Evolutionary conservation across 2,888 invertebrate species (phyloP), one percentile per base, ranked within the genome.

Genomic region (Lamellibrachia satsuma): DNA sequence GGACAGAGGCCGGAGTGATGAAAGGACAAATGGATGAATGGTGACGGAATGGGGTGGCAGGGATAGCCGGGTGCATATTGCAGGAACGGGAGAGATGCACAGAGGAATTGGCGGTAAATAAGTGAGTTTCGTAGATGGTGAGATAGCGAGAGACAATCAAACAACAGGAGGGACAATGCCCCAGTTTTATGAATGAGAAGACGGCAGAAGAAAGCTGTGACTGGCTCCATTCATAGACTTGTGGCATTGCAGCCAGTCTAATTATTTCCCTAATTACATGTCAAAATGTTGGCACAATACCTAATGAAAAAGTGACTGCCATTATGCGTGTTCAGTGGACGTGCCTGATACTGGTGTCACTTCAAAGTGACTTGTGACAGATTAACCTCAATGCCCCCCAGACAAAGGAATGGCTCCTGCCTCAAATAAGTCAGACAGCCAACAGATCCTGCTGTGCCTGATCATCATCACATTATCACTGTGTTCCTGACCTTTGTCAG

Each of bases 241-340:
- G 22, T 15, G 22, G 75, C 22, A 75, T 75, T n/a, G 15, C 75
- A 75, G 75, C 75, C 75, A 22, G 75, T 75, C 75, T 75, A 75
- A 75, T 75, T 75, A 75, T 75, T 22, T 75, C 75, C 75, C 75
- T 75, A 75, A 75, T 75, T 75, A 75, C 22, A 75, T 75, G 75
- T 75, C 75, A 75, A 6, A 75, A n/a, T 15, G 75, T n/a, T 22
- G 75, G 75, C 22, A 75, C 75, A 75, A 75, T 75, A 75, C 75
- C 75, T 75, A 75, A 75, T 75, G 75, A 75, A 75, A 75, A 75
- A 75, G 22, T 22, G 22, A 75, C 75, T 75, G 15, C 75, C 75
- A 75, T 75, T 75, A 75, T 11, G n/a, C 11, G 15, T 75, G 75
- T 22, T 1, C 22, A 39, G 55, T 75, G 22, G 75, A 6, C n/a